A percentile compares a stretch with the other conserved stretches of the same genome.
These are phyloP conservation scores for Sphecodes monilicornis DNA, from an alignment of 2,888 invertebrate species.

Conservation along the genomic window DNA sequence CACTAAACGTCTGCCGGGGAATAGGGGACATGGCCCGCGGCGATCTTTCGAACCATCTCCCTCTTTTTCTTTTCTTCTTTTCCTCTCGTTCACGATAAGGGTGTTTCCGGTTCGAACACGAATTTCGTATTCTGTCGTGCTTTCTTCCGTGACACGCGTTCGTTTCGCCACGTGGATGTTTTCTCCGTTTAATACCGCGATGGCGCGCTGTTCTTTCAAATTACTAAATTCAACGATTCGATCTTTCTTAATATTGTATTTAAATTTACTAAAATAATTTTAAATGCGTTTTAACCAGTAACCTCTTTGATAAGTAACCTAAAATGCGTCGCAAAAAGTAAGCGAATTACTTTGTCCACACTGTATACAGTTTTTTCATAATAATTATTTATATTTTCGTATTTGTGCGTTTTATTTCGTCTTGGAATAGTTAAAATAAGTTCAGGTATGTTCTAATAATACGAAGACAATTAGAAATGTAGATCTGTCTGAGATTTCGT, in stretches of 20 bases:
- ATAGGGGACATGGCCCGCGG: neutral
- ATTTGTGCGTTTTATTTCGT: no score
- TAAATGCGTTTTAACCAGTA: no score
- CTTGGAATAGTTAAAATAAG: no score
- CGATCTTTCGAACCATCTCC: neutral
- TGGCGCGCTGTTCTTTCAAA: neutral
- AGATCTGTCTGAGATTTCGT: neutral
- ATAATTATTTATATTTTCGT: no score
- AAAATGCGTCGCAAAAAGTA: no score
- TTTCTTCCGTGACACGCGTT: conserved; percentile 12
- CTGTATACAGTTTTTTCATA: no score
- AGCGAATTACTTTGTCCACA: no score
- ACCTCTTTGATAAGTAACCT: no score
- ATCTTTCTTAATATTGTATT: neutral
- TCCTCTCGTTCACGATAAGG: conserved; percentile 5
- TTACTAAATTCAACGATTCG: neutral
- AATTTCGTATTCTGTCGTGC: conserved; percentile 17
- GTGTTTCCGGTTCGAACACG: conserved; percentile 26
- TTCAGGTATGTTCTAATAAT: no score
- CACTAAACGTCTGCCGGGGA: neutral
- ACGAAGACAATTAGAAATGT: no score
- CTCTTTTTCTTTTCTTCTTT: neutral
- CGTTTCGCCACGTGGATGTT: neutral
- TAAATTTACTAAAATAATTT: neutral
- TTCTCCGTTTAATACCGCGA: neutral